Evolutionary conservation across 2,797 vertebrate species (phyloP).

Genomic region (Novumbra hubbsi): DNA sequence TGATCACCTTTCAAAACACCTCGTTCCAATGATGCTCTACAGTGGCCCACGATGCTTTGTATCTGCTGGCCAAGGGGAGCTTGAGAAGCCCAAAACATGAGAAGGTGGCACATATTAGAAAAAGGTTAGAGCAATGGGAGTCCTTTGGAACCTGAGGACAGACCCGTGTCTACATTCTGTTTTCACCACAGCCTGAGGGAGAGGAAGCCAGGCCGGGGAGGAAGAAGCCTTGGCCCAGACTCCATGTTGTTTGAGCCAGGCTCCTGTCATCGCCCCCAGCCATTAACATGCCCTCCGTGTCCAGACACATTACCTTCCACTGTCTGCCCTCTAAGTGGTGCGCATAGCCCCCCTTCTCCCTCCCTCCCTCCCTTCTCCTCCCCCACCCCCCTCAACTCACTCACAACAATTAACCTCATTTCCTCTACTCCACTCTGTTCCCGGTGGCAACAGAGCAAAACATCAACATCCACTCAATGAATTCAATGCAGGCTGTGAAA

Average conservation of each 20-base stretch:
- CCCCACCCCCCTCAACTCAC: conserved; percentile 37
- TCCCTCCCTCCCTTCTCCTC: conserved; percentile 52
- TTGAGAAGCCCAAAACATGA: neutral
- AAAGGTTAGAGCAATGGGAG: neutral
- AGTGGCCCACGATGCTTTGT: neutral
- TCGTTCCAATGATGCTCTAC: neutral
- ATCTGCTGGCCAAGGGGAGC: neutral
- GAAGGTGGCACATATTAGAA: neutral
- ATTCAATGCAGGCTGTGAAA: neutral
- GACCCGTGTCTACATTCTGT: conserved; percentile 11
- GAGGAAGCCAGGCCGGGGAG: conserved; percentile 9
- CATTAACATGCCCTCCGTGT: conserved; percentile 56
- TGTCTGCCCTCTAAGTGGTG: conserved; percentile 45
- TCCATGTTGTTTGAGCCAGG: conserved; percentile 28
- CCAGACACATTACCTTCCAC: conserved; percentile 76
- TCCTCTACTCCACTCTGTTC: conserved; percentile 33
- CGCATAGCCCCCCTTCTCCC: conserved; percentile 4
- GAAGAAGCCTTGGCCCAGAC: conserved; percentile 32
- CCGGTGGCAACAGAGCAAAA: conserved; percentile 58
- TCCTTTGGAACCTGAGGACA: neutral
- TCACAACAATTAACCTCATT: conserved; percentile 64
- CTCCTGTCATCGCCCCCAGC: conserved; percentile 53
- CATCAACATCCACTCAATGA: neutral
- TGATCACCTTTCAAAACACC: conserved; percentile 10
- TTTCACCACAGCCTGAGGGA: neutral